phyloP scores from a whole-genome alignment of 2,888 invertebrate species.

The Euclidia mi region DNA sequence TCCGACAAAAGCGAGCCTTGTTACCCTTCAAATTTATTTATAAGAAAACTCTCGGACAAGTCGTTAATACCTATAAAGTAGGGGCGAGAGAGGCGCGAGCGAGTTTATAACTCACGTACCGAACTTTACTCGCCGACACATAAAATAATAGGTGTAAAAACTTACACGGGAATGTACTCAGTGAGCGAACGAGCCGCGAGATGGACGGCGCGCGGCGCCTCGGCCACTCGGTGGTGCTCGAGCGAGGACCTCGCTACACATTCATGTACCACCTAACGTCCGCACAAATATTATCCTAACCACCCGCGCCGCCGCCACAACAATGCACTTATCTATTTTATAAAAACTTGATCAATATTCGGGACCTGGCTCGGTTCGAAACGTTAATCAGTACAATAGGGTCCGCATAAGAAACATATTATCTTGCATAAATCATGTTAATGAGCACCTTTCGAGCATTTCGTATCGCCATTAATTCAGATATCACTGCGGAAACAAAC shows the following conservation, averaged over 20 bases:
- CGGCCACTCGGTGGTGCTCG: slow-evolving; percentile 55
- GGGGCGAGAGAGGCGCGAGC: slow-evolving; percentile 90
- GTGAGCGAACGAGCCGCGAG: slow-evolving; percentile 85
- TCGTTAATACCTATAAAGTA: slow-evolving; percentile 91
- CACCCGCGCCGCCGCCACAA: slow-evolving; percentile 25
- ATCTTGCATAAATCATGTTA: slow-evolving; percentile 89
- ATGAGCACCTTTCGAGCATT: slow-evolving; percentile 89
- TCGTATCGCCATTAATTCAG: slow-evolving; percentile 89
- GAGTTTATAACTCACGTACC: slow-evolving; percentile 90
- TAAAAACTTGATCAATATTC: slow-evolving; percentile 53
- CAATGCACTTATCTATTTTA: slow-evolving; percentile 40
- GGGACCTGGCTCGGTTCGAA: slow-evolving; percentile 58
- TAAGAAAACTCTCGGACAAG: slow-evolving; percentile 91
- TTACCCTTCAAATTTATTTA: slow-evolving; percentile 91
- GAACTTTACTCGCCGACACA: slow-evolving; percentile 90
- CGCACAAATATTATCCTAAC: slow-evolving; percentile 43
- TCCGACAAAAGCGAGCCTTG: slow-evolving; percentile 90
- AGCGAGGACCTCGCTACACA: slow-evolving; percentile 44
- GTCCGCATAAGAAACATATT: slow-evolving; percentile 80
- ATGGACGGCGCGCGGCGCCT: slow-evolving; percentile 83
- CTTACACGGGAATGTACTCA: slow-evolving; percentile 90
- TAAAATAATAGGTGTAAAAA: slow-evolving; percentile 91
- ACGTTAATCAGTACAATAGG: slow-evolving; percentile 78
- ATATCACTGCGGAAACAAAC: slow-evolving; percentile 90
- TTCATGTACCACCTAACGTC: slow-evolving; percentile 53